Conservation (phyloP, 2,797 vertebrate genomes). For the Acrocephalus scirpaceus region DNA sequence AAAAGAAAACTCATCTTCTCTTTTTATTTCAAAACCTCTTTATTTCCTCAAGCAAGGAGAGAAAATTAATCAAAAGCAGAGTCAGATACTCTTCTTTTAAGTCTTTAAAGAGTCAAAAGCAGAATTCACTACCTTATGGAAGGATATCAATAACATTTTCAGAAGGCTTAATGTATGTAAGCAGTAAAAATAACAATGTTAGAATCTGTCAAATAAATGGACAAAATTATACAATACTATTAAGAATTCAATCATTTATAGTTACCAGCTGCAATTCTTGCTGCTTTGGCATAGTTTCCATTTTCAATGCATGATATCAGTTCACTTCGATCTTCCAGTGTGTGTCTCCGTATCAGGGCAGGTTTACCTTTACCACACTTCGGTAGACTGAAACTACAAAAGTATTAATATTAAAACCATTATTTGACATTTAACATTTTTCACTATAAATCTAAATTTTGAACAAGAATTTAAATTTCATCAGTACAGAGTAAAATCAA, state of each 20-base stretch:
- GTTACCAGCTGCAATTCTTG: constrained; percentile 93
- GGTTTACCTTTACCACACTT: constrained; percentile 97
- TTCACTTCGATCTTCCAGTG: constrained; percentile 93
- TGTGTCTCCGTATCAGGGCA: constrained; percentile 91
- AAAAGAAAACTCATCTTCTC: background rate
- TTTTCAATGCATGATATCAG: constrained; percentile 97
- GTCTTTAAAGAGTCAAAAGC: background rate
- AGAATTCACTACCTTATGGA: background rate
- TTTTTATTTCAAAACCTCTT: background rate
- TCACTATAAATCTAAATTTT: background rate
- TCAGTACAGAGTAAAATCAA: background rate
- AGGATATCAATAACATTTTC: background rate
- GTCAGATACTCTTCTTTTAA: background rate
- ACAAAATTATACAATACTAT: background rate
- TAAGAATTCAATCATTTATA: background rate
- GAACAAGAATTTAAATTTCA: background rate
- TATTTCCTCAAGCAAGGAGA: background rate
- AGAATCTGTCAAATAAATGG: background rate
- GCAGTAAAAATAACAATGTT: background rate
- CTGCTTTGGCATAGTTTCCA: constrained; percentile 96
- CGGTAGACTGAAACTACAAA: constrained; percentile 83
- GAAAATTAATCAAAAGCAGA: background rate
- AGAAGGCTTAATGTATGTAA: background rate
- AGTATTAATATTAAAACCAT: background rate
- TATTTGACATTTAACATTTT: background rate